These are phyloP conservation scores for Ditula angustiorana DNA, from an alignment of 2,888 invertebrate genomes.

Conservation along the genomic window DNA sequence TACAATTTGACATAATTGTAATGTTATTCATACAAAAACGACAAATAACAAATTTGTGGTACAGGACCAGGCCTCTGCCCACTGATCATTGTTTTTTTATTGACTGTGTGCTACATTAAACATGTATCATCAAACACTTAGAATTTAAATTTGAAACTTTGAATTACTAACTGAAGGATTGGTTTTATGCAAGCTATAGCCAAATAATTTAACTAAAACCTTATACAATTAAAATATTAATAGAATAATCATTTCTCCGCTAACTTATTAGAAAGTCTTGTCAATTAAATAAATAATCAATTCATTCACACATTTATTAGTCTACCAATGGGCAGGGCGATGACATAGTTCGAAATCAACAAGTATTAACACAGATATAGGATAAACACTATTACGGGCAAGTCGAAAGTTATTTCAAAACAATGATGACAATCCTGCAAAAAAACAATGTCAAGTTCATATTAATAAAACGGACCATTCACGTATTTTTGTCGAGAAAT, in stretches of 20 bases:
- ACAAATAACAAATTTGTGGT: too few relatives aligned
- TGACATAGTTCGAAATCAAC: not conserved
- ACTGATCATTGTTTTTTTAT: not conserved
- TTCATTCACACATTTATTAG: constrained; percentile 13
- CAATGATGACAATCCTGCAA: too few relatives aligned
- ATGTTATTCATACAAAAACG: too few relatives aligned
- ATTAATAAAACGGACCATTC: too few relatives aligned
- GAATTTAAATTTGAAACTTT: not conserved
- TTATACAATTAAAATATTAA: not conserved
- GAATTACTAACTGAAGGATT: not conserved
- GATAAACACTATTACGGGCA: too few relatives aligned
- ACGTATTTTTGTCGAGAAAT: too few relatives aligned
- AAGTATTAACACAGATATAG: not conserved
- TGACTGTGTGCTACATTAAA: not conserved
- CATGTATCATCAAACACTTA: not conserved
- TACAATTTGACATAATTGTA: too few relatives aligned
- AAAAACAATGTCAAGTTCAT: too few relatives aligned
- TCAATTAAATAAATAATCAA: constrained; percentile 24
- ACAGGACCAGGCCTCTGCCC: constrained; percentile 5
- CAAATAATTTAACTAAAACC: not conserved
- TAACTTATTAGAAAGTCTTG: constrained; percentile 11
- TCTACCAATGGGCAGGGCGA: constrained; percentile 1
- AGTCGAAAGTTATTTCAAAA: too few relatives aligned
- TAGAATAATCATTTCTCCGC: constrained; percentile 8
- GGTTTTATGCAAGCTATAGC: not conserved